These are phyloP conservation scores for Takifugu flavidus DNA, from an alignment of 2,113 vertebrate genomes.

Conservation along the genomic window DNA sequence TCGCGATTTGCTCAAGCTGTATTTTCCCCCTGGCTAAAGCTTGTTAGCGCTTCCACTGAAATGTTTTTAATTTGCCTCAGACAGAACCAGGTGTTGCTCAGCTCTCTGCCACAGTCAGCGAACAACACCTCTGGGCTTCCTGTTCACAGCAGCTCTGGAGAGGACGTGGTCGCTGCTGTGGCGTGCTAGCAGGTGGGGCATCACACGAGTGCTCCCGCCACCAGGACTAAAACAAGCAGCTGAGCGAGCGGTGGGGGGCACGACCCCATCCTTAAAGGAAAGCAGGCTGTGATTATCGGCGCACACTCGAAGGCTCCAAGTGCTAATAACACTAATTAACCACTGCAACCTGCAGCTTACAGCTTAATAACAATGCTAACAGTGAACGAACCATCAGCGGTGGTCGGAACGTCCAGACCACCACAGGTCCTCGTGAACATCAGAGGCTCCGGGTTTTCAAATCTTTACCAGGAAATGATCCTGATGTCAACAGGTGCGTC, in stretches of 20 bases:
- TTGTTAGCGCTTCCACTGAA: too few species aligned
- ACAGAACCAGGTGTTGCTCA: not conserved
- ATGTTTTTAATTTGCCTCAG: too few species aligned
- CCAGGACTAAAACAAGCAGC: conserved; percentile 57
- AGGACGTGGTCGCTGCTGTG: not conserved
- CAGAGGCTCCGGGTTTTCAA: too few species aligned
- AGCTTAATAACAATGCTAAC: not conserved
- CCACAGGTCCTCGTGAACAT: too few species aligned
- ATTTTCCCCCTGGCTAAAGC: too few species aligned
- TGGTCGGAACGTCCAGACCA: too few species aligned
- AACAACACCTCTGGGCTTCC: conserved; percentile 5
- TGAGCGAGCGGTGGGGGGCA: conserved; percentile 54
- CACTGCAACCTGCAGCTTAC: conserved; percentile 18
- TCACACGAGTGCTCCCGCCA: conserved; percentile 46
- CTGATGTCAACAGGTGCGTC: too few species aligned
- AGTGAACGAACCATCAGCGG: not conserved
- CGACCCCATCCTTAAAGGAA: conserved; percentile 43
- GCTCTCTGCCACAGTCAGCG: not conserved
- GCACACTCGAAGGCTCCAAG: conserved; percentile 28
- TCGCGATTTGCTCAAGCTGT: too few species aligned
- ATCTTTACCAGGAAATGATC: too few species aligned
- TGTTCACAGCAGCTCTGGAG: conserved; percentile 3
- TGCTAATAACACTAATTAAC: conserved; percentile 42
- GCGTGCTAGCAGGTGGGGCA: conserved; percentile 27
- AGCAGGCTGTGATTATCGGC: conserved; percentile 62